Conservation (phyloP, 2,888 invertebrate species). For the Aporophyla nigra region DNA sequence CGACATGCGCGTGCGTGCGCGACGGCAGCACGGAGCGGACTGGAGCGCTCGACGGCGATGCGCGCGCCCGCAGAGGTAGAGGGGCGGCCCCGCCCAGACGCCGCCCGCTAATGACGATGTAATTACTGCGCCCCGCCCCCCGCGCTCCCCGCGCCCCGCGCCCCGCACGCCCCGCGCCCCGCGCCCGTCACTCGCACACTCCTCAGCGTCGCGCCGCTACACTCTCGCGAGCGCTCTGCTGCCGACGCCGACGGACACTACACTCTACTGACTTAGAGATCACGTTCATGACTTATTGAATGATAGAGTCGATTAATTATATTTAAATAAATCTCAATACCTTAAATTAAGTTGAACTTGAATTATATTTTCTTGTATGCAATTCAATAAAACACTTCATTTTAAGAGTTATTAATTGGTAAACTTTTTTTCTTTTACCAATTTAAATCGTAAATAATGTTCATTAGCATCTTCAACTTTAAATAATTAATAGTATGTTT, state of each 20-base stretch:
- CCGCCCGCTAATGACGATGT: conserved; percentile 83
- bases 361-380: background rate
- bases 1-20: conserved; percentile 92
- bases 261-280: conserved; percentile 23
- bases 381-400: background rate
- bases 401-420: background rate
- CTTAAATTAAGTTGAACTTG: background rate
- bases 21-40: conserved; percentile 89
- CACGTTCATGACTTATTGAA: conserved; percentile 30
- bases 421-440: background rate
- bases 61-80: conserved; percentile 83
- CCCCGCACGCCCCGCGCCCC: conserved; percentile 62
- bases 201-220: conserved; percentile 64
- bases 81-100: conserved; percentile 86
- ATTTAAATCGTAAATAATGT: background rate
- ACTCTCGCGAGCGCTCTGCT: conserved; percentile 52
- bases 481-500: background rate
- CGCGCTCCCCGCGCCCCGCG: conserved; percentile 55
- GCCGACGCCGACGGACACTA: conserved; percentile 57
- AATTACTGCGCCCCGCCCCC: conserved; percentile 81
- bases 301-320: background rate
- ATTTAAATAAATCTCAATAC: background rate
- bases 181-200: conserved; percentile 49
- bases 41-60: conserved; percentile 83
- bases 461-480: background rate